phyloP scores from a whole-genome alignment of 2,888 invertebrate genomes.

The Philereme vetulata region DNA sequence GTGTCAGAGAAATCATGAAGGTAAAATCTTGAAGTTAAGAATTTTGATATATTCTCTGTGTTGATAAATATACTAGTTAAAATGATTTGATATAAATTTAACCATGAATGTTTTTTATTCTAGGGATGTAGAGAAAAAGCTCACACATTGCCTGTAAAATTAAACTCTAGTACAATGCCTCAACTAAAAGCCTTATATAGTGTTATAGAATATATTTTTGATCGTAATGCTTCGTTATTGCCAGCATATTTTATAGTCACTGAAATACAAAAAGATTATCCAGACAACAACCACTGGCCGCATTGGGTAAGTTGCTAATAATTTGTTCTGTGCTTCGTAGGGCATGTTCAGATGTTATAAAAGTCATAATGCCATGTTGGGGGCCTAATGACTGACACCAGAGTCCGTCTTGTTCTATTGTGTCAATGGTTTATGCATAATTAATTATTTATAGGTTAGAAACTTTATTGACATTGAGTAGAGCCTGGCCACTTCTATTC shows the following conservation, averaged over 20 bases:
- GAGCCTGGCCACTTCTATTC: too few species aligned
- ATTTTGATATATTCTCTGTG: too few species aligned
- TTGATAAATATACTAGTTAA: too few species aligned
- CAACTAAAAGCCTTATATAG: slow-evolving; percentile 92
- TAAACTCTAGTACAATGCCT: slow-evolving; percentile 91
- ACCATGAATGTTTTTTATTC: slow-evolving; percentile 37
- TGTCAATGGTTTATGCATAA: too few species aligned
- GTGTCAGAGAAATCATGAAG: slow-evolving; percentile 96
- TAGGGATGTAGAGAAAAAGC: slow-evolving; percentile 95
- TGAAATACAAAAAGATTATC: slow-evolving; percentile 95
- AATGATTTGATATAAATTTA: not conserved
- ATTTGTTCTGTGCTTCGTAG: too few species aligned
- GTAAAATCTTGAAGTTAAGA: slow-evolving; percentile 60
- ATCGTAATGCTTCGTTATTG: slow-evolving; percentile 94
- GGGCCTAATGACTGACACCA: too few species aligned
- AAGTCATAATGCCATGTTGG: too few species aligned
- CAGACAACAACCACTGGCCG: slow-evolving; percentile 91
- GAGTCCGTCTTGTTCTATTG: too few species aligned
- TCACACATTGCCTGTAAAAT: slow-evolving; percentile 89
- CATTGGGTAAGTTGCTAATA: slow-evolving; percentile 89
- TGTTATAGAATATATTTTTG: slow-evolving; percentile 94
- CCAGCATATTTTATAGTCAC: slow-evolving; percentile 98
- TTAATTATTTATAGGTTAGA: too few species aligned
- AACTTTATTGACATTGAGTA: too few species aligned
- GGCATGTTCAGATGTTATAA: too few species aligned